Base-by-base conservation (phyloP, 2,113 vertebrate species). In the Ptilonorhynchus violaceus region DNA sequence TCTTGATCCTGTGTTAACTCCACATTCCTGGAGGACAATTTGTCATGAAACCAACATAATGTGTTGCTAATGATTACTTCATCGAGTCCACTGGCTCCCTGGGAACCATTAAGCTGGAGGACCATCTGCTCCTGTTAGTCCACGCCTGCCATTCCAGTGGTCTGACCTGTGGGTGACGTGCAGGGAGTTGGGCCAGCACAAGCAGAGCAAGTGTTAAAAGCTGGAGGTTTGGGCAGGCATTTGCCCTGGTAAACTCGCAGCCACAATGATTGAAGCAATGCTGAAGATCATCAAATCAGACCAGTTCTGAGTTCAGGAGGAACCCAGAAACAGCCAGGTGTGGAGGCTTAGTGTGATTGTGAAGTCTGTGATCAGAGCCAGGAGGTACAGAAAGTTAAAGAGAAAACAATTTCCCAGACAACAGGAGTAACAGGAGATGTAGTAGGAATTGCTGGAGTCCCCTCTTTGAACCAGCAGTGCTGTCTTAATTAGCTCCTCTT, bases 1-100 rank as follows among this genome's bases (percentile, higher is more conserved):
- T 92, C 94, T 62, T 85, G 91, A 93, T 95, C 89, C 91, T 52
- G 33, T n/a, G 80, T 85, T 94, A 94, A 62, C 86, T 93, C 79
- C 27, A 31, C 58, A 11, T 78, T 96, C 92, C 75, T 92, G 56
- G 79, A 93, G 93, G 88, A 95, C 79, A 78, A 10, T 92, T 96
- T 75, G 82, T 94, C 73, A 41, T 66, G 86, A 85, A 94, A 87
- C 53, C 86, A 62, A 27, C 76, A 49, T 64, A 77, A 94, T 89
- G 69, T 72, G 80, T 62, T 91, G 77, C 66, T 94, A 78, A 91
- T 92, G 80, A 86, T 91, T 25, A 63, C 55, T 95, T 93, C 81
- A 63, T 89, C 0, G 28, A 75, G 88, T 41, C 83, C 85, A 58
- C 27, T 1, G 17, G 69, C 83, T 94, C 84, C 83, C 60, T 82